Conservation (phyloP, 2,113 vertebrate species). For the Elanus axillaris region DNA sequence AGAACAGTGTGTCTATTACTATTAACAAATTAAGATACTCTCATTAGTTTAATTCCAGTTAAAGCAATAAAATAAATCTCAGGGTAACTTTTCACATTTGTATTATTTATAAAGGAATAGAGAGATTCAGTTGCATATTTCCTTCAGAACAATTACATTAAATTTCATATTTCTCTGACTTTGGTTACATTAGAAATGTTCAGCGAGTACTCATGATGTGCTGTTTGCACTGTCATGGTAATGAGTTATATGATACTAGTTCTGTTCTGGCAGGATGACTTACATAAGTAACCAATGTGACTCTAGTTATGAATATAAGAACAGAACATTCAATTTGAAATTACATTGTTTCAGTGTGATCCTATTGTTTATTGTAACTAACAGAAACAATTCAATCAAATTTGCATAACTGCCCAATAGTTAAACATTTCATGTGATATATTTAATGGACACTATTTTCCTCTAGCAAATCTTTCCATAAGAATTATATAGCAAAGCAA, state of each 20-base stretch:
- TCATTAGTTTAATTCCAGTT: not conserved
- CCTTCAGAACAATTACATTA: not conserved
- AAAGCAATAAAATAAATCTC: not conserved
- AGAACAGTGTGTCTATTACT: not conserved
- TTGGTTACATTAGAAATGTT: not conserved
- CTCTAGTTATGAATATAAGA: not conserved
- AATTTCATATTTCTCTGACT: not conserved
- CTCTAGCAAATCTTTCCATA: not conserved
- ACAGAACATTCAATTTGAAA: not conserved
- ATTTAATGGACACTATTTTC: not conserved
- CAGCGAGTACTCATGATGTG: not conserved
- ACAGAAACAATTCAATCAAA: not conserved
- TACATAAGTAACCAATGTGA: not conserved
- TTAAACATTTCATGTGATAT: not conserved
- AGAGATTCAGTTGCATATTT: not conserved
- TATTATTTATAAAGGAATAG: not conserved
- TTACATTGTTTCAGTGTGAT: not conserved
- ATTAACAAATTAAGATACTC: not conserved
- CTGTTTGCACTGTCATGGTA: not conserved
- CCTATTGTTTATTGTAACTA: not conserved
- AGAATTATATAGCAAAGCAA: not conserved
- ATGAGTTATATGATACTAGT: not conserved
- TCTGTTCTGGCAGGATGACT: not conserved
- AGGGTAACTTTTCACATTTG: not conserved
- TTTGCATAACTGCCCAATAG: not conserved